These are phyloP conservation scores for Leptopilina clavipes DNA, from an alignment of 1,140 invertebrate species.

Conservation along the genomic window DNA sequence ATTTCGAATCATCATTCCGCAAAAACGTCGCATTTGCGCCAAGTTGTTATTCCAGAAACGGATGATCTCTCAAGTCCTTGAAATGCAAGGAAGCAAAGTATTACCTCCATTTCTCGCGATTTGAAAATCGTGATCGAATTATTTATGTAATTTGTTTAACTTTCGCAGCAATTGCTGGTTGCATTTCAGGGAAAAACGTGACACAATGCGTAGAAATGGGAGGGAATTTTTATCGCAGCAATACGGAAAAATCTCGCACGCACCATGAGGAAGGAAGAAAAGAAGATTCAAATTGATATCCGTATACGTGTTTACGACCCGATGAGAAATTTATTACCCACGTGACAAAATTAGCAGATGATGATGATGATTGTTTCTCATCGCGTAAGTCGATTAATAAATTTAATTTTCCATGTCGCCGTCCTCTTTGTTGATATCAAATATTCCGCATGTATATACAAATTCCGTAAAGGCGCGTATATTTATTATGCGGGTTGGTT, in stretches of 20 bases:
- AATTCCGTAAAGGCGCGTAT: too few relatives aligned
- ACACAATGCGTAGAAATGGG: background rate
- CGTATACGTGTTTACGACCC: background rate
- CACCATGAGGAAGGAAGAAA: background rate
- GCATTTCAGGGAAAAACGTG: background rate
- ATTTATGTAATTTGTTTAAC: conserved; percentile 23
- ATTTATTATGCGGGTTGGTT: too few relatives aligned
- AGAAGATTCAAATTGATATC: background rate
- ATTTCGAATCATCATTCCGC: too few relatives aligned
- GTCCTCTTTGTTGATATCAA: too few relatives aligned
- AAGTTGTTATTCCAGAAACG: background rate
- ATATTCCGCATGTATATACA: too few relatives aligned
- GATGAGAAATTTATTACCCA: conserved; percentile 1
- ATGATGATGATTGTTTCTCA: background rate
- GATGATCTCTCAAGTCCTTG: conserved; percentile 1
- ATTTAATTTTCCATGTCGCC: too few relatives aligned
- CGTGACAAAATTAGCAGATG: conserved; percentile 1
- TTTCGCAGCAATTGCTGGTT: background rate
- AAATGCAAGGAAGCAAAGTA: conserved; percentile 3
- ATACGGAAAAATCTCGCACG: background rate
- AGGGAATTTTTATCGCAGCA: conserved; percentile 2
- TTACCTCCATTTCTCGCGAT: background rate
- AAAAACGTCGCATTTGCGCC: too few relatives aligned
- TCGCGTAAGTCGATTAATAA: too few relatives aligned
- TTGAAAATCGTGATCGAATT: background rate